A percentile compares a stretch with the other conserved stretches of the same genome.
phyloP scores from a whole-genome alignment of 1,140 invertebrate species.

The Augochlora pura region DNA sequence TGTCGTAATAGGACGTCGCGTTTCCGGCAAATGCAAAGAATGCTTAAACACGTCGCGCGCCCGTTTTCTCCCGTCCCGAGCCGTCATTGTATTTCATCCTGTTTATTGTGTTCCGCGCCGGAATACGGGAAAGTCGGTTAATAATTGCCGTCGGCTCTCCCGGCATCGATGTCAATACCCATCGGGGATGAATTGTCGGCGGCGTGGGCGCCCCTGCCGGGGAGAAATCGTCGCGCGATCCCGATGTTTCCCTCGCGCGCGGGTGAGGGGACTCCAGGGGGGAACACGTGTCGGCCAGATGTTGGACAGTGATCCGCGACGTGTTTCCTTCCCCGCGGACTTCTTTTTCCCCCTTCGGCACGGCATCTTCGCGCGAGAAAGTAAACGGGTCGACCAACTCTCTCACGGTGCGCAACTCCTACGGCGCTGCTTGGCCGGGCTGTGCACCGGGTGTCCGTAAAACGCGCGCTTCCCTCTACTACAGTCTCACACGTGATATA shows the following conservation, averaged over 20 bases:
- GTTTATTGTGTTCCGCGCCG: neutral
- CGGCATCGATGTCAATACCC: conserved; percentile 40
- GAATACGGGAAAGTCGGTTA: conserved; percentile 22
- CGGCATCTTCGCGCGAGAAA: conserved; percentile 56
- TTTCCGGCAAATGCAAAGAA: too few relatives aligned
- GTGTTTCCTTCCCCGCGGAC: conserved; percentile 39
- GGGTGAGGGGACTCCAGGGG: too few relatives aligned
- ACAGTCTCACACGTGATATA: too few relatives aligned
- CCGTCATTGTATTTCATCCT: neutral
- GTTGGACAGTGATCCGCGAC: conserved; percentile 43
- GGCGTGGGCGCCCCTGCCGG: conserved; percentile 26
- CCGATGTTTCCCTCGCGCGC: conserved; percentile 33
- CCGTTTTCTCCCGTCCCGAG: neutral
- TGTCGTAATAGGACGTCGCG: too few relatives aligned
- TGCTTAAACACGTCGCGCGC: too few relatives aligned
- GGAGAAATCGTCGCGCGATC: conserved; percentile 40
- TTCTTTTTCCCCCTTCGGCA: conserved; percentile 41
- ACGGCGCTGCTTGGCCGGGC: neutral
- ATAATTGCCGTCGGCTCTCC: conserved; percentile 39
- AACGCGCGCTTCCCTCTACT: too few relatives aligned
- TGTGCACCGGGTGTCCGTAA: neutral
- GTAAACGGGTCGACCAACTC: conserved; percentile 52
- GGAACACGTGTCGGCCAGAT: conserved; percentile 42
- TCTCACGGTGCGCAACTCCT: conserved; percentile 53
- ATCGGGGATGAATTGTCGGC: conserved; percentile 11